Base-by-base conservation (phyloP, 2,797 vertebrate genomes). In the Knipowitschia caucasica region DNA sequence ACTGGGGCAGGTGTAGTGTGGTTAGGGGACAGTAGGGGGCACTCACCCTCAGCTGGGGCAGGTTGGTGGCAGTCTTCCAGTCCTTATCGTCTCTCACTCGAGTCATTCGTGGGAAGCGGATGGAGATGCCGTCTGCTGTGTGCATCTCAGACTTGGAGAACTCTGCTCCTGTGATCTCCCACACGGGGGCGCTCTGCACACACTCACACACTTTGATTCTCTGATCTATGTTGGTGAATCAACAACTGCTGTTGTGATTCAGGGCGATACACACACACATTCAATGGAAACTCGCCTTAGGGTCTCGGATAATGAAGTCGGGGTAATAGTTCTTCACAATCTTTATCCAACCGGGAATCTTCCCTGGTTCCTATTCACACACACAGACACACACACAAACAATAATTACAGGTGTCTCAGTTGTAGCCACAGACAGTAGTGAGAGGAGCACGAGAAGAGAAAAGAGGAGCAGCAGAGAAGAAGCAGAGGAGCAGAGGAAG, bases 301-400 rank as follows among this genome's bases (percentile, higher is more conserved):
- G 97, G 64, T 97, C 89, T 2, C 93, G 91, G 57, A 95, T 94
- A 20, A 99, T 87, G 85, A 99, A 99, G 82, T 99, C 97, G 17
- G 97, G 97, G 52, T 95, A 98, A 83, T 99, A 99, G 88, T 94
- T 98, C 86, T 99, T 99, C 75, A 97, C 92, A 49, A 99, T 92
- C 80, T 96, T 99, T 65, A 99, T 69, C 97, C 96, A 99, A 64
- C 69, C 64, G 20, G 97, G 97, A 75, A 99, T 95, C 89, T 98
- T 99, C 75, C 89, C 90, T 1, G 96, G 93, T 26, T 99, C 95
- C 97, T 99, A n/a, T 34, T 66, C 60, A 56, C 1, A 33, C 35
- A 38, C 17, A 39, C 9, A 20, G n/a, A n/a, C n/a, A 11, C 10
- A 39, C 0, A 14, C 12, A 33, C 6, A n/a, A n/a, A n/a, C n/a